Percentiles rank a stretch among this genome's conserved stretches.
These are phyloP conservation scores for Drosophila anomalata DNA, from an alignment of 2,888 invertebrate species.

Conservation along the genomic window DNA sequence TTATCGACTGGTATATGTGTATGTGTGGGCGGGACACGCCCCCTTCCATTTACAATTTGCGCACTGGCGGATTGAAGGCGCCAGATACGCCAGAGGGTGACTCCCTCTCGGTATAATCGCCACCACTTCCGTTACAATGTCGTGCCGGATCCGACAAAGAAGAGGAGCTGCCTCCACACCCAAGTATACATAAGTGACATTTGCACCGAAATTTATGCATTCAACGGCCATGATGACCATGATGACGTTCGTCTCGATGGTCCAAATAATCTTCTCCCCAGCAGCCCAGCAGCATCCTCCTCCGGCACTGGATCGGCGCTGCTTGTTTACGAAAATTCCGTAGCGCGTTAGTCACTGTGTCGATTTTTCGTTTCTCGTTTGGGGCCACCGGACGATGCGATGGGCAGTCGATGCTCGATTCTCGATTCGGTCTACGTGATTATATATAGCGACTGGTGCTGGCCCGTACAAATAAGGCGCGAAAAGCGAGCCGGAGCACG, in stretches of 20 bases:
- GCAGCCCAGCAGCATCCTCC: conserved; percentile 4
- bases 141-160: conserved; percentile 55
- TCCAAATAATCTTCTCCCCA: conserved; percentile 22
- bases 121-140: conserved; percentile 62
- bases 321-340: conserved; percentile 74
- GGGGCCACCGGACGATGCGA: conserved; percentile 8
- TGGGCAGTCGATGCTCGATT: conserved; percentile 22
- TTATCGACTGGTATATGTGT: conserved; percentile 4
- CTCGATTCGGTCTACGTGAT: conserved; percentile 21
- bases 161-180: neutral
- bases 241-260: conserved; percentile 41
- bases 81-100: conserved; percentile 14
- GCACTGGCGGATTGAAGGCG: conserved; percentile 56
- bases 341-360: conserved; percentile 57
- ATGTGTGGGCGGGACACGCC: conserved; percentile 16
- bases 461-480: conserved; percentile 72
- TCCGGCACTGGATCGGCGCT: conserved; percentile 25
- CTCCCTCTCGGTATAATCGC: conserved; percentile 25
- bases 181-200: conserved; percentile 59
- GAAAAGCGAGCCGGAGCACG: conserved; percentile 53
- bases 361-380: conserved; percentile 18
- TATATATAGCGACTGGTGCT: conserved; percentile 36
- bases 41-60: conserved; percentile 59
- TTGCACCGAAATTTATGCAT: conserved; percentile 65
- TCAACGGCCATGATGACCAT: conserved; percentile 49